These are phyloP conservation scores for Xestia sexstrigata DNA, from an alignment of 2,888 invertebrate species.

Conservation along the genomic window DNA sequence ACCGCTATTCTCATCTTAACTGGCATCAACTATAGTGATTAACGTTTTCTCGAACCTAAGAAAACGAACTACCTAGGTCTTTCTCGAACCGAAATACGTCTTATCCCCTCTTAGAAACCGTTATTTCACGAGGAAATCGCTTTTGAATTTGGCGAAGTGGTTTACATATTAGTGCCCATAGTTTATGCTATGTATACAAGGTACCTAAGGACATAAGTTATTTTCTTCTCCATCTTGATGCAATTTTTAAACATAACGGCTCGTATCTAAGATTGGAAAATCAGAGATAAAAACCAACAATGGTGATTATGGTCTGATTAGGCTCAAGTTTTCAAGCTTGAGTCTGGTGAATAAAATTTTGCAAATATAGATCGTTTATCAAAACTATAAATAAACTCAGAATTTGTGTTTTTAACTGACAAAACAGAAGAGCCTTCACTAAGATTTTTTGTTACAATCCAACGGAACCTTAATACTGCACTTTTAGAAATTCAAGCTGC, in stretches of 20 bases:
- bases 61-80: too few species aligned
- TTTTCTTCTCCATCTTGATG: not conserved
- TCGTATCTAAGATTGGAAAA: not conserved
- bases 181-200: too few species aligned
- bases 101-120: not conserved
- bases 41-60: not conserved
- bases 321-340: not conserved
- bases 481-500: not conserved
- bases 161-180: too few species aligned
- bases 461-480: not conserved
- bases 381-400: not conserved
- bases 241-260: not conserved
- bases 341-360: not conserved
- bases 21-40: too few species aligned
- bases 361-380: not conserved
- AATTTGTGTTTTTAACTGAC: not conserved
- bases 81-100: not conserved
- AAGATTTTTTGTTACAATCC: not conserved
- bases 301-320: not conserved
- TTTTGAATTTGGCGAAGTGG: not conserved
- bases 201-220: not conserved
- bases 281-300: not conserved
- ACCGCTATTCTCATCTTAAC: too few species aligned
- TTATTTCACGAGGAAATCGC: not conserved
- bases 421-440: too few species aligned